Percentiles rank a stretch among this genome's conserved stretches.
Evolutionary conservation across 2,113 vertebrate species (phyloP).

Genomic region (Stictonetta naevosa): DNA sequence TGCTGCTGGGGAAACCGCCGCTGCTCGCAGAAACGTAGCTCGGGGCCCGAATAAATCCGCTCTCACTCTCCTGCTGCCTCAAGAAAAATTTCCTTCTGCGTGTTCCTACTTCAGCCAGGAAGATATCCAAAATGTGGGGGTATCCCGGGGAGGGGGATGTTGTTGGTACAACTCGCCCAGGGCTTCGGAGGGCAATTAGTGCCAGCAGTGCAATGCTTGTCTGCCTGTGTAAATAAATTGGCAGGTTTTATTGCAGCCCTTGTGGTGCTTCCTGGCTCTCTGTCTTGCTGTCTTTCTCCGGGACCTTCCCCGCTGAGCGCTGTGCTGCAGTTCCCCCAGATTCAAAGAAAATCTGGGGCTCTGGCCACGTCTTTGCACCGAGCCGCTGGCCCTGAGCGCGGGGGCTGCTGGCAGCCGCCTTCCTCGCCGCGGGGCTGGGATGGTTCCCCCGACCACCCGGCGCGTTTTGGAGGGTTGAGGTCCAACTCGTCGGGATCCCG

Average conservation of each 20-base stretch:
- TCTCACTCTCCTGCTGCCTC: neutral
- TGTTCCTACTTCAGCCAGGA: neutral
- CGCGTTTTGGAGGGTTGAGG: neutral
- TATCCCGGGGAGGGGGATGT: neutral
- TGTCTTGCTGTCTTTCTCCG: neutral
- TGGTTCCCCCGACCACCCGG: neutral
- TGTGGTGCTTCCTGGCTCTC: conserved; percentile 19
- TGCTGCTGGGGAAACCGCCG: neutral
- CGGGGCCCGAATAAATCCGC: neutral
- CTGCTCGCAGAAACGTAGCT: neutral
- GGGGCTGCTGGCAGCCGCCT: neutral
- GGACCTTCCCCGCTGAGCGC: conserved; percentile 8
- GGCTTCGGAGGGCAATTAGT: conserved; percentile 9
- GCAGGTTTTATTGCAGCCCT: conserved; percentile 30
- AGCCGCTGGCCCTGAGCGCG: neutral
- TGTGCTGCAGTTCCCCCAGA: neutral
- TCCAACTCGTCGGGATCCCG: too few relatives aligned
- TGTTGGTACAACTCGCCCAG: conserved; percentile 10
- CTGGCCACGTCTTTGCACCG: neutral
- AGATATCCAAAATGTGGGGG: neutral
- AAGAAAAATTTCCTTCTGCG: neutral
- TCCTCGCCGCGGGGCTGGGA: neutral
- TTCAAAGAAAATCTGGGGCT: conserved; percentile 22
- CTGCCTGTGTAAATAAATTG: conserved; percentile 50
- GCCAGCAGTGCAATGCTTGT: neutral